Conservation (phyloP, 2,113 vertebrate species). For the Oxyruncus cristatus region DNA sequence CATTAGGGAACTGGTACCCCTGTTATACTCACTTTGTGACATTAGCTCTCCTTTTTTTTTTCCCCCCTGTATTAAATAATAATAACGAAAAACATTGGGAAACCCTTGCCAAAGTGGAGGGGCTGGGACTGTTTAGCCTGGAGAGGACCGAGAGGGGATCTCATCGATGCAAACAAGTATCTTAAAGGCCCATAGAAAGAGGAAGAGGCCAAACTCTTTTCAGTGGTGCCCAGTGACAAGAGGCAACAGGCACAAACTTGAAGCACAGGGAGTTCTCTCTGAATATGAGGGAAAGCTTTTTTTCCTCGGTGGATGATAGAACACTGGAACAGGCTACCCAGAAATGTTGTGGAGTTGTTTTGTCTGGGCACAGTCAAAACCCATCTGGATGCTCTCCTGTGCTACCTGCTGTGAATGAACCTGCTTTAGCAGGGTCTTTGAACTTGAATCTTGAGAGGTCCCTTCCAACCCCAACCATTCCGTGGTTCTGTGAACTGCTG, state of each 20-base stretch:
- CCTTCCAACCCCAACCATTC: not conserved
- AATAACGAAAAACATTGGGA: not conserved
- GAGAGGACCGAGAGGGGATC: not conserved
- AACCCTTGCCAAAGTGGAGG: not conserved
- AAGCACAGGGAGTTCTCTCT: accelerated
- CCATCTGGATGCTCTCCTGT: not conserved
- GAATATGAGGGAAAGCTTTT: not conserved
- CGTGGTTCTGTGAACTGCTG: not conserved
- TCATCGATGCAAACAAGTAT: not conserved
- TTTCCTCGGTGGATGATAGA: not conserved
- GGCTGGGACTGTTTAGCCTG: not conserved
- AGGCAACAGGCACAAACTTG: not conserved
- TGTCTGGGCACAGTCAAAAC: not conserved
- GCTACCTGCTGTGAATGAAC: not conserved
- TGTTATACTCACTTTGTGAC: not conserved
- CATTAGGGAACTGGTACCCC: not conserved
- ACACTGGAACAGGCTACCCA: not conserved
- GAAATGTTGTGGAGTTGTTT: not conserved
- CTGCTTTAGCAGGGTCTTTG: not conserved
- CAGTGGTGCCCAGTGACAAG: not conserved
- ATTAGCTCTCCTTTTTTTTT: not conserved
- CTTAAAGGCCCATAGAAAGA: not conserved
- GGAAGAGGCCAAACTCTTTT: not conserved
- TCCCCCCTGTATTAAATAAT: not conserved
- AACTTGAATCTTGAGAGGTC: not conserved